phyloP scores from a whole-genome alignment of 2,113 vertebrate genomes.

The Agelaius tricolor region DNA sequence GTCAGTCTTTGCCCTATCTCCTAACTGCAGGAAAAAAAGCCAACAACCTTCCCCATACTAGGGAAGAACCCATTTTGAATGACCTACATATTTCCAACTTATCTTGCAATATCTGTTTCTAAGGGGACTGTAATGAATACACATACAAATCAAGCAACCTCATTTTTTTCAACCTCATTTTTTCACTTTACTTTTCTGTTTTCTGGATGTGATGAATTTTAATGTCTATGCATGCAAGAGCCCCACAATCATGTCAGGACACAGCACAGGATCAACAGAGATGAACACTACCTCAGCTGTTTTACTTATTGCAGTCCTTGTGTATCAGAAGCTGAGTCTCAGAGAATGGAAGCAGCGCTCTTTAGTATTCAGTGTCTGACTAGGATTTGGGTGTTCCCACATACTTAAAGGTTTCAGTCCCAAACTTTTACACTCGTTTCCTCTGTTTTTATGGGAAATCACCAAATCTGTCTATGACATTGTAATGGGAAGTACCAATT shows the following conservation, averaged over 20 bases:
- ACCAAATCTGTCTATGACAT: not conserved
- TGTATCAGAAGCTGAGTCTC: not conserved
- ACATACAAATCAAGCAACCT: not conserved
- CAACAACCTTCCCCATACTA: not conserved
- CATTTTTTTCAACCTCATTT: not conserved
- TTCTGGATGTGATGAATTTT: not conserved
- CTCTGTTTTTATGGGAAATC: not conserved
- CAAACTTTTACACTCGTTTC: not conserved
- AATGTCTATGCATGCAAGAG: not conserved
- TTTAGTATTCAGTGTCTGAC: not conserved
- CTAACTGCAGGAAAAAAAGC: not conserved
- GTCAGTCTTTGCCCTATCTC: constrained; percentile 14
- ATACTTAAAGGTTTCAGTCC: not conserved
- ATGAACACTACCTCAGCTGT: not conserved
- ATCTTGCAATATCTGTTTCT: not conserved
- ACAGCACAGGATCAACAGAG: not conserved
- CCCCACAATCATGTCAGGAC: not conserved
- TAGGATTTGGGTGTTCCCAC: not conserved
- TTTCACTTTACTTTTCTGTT: not conserved
- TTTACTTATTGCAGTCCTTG: not conserved
- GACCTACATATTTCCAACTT: constrained; percentile 8
- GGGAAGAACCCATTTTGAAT: not conserved
- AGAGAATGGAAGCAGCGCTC: not conserved
- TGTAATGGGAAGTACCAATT: not conserved
- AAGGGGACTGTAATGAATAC: not conserved